These are phyloP conservation scores for Idaea biselata DNA, from an alignment of 2,888 invertebrate species.

Conservation along the genomic window DNA sequence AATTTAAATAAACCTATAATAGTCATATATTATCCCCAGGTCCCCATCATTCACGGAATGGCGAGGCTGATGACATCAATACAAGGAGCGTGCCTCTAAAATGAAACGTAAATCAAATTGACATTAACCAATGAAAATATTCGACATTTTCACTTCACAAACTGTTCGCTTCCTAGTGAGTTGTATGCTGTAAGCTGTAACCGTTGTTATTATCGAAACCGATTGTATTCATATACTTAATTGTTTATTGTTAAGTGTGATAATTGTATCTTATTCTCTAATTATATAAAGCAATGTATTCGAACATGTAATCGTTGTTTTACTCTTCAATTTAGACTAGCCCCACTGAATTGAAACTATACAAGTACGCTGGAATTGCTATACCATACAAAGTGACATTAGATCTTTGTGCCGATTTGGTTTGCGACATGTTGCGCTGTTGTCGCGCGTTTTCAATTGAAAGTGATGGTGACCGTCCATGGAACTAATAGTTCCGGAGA, in stretches of 20 bases:
- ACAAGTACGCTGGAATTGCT: too few relatives aligned
- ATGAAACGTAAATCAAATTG: conserved; percentile 28
- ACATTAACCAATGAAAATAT: background rate
- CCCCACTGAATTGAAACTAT: too few relatives aligned
- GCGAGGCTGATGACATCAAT: conserved; percentile 62
- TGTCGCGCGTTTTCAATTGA: too few relatives aligned
- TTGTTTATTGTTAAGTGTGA: background rate
- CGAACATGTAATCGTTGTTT: background rate
- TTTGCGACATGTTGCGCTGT: too few relatives aligned
- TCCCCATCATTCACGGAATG: conserved; percentile 76
- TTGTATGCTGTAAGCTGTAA: background rate
- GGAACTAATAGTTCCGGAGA: too few relatives aligned
- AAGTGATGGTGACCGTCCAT: too few relatives aligned
- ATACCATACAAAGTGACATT: too few relatives aligned
- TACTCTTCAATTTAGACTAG: too few relatives aligned
- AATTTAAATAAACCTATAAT: background rate
- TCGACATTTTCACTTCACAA: background rate
- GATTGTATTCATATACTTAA: conserved; percentile 1
- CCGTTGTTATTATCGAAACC: background rate
- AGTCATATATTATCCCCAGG: conserved; percentile 38
- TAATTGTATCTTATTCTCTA: background rate
- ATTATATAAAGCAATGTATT: background rate
- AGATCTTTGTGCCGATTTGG: too few relatives aligned
- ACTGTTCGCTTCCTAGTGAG: background rate
- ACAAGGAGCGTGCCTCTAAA: conserved; percentile 37